Base-by-base conservation (phyloP, 2,888 invertebrate species). In the Dynastes maya region DNA sequence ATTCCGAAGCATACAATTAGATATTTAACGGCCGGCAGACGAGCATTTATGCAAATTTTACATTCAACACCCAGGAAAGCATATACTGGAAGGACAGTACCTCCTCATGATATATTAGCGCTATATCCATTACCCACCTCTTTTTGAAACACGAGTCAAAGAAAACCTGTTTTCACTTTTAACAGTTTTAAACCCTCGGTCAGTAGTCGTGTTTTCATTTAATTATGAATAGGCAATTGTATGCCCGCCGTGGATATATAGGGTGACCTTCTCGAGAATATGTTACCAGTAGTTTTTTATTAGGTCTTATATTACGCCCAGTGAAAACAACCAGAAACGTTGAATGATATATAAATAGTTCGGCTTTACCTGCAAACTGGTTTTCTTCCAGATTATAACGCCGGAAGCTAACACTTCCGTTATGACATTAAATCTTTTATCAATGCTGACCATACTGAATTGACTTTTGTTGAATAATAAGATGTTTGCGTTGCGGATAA, bases 401-500 rank as follows among this genome's bases (percentile, higher is more conserved):
- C 78, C 78, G 72, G 78, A 72, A 78, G 53, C 51, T 58, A 22
- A 61, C 40, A 64, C 78, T 72, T 72, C 78, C 71, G 78, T 72
- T 72, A 72, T 55, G 58, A 72, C 72, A 72, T 40, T 72, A 72
- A 72, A 72, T 72, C 78, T 78, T 64, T 64, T 53, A 71, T 78
- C 72, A 63, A 67, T 72, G 71, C 72, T 79, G 79, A 79, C 79
- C 79, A 79, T 79, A 72, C 65, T 58, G 77, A 79, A 79, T 79
- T 79, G 79, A 79, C 79, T 79, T 79, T 79, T 77, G 77, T 79
- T 72, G 72, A 71, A 61, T 64, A 63, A 70, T 78, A 64, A 78
- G 78, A 65, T 78, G 78, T 78, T 78, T 78, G 78, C 71, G 64
- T 78, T 78, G 63, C 70, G 78, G 78, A 64, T 78, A 78, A 78